Conservation (phyloP, 2,888 invertebrate genomes). For the Dasypogon diadema region DNA sequence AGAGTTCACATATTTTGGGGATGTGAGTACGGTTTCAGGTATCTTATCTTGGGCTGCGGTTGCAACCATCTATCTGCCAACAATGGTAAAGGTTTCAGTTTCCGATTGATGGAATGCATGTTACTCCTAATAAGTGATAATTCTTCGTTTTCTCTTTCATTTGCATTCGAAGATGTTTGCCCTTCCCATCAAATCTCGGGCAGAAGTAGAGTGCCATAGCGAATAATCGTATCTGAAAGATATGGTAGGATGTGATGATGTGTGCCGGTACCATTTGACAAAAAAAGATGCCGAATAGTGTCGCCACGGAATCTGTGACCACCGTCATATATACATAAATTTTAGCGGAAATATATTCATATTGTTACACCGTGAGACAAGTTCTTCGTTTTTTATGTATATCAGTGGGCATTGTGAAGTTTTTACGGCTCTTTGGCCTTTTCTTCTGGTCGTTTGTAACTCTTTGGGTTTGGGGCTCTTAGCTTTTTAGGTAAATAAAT, state of each 20-base stretch:
- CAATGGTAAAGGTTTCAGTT: no score
- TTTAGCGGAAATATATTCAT: conserved; percentile 41
- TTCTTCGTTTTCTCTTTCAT: conserved; percentile 41
- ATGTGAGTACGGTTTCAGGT: neutral
- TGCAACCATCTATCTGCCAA: no score
- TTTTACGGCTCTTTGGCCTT: conserved; percentile 11
- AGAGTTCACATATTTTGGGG: neutral
- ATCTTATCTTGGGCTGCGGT: neutral
- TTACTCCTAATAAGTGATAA: conserved; percentile 22
- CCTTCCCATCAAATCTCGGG: neutral
- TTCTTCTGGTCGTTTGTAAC: conserved; percentile 8
- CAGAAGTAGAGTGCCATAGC: neutral
- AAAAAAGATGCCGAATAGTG: conserved; percentile 15
- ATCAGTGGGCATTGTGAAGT: conserved; percentile 35
- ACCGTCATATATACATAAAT: conserved; percentile 36
- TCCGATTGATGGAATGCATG: conserved; percentile 2
- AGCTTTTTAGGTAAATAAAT: conserved; percentile 42
- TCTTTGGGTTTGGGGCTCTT: conserved; percentile 24
- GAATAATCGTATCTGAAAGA: conserved; percentile 13
- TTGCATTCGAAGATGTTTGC: conserved; percentile 18
- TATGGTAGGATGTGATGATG: no score
- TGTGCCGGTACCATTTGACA: conserved; percentile 26
- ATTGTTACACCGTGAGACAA: conserved; percentile 36
- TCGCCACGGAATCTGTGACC: conserved; percentile 9
- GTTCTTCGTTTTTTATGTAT: conserved; percentile 43